A percentile compares a stretch with the other conserved stretches of the same genome.
Evolutionary conservation across 2,797 vertebrate genomes (phyloP).

Genomic region (Chromobotia macracanthus): DNA sequence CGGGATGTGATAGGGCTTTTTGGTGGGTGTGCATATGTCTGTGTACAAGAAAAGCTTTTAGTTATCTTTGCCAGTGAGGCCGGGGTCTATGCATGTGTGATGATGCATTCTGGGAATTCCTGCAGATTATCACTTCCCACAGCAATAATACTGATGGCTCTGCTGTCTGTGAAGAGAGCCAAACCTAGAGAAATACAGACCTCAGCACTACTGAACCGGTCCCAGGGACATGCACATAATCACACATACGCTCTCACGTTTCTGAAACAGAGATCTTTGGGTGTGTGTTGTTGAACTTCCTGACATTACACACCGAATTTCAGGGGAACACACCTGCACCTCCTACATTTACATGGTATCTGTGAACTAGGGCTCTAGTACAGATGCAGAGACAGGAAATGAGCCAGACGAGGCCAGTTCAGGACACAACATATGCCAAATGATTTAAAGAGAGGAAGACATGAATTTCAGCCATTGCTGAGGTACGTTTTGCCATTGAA

Average conservation of each 20-base stretch:
- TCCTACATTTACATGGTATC: slow-evolving; percentile 16
- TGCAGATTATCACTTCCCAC: slow-evolving; percentile 43
- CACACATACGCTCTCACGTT: background rate
- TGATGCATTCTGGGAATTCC: slow-evolving; percentile 49
- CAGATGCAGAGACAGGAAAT: slow-evolving; percentile 24
- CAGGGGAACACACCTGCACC: slow-evolving; percentile 22
- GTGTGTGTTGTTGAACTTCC: background rate
- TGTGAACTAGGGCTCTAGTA: background rate
- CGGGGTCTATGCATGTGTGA: slow-evolving; percentile 17
- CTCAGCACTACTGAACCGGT: background rate
- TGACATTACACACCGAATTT: background rate
- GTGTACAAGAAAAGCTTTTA: background rate
- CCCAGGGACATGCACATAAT: background rate
- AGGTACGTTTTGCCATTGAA: background rate
- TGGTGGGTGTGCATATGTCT: background rate
- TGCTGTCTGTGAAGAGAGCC: slow-evolving; percentile 13
- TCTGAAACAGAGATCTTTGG: background rate
- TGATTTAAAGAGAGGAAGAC: slow-evolving; percentile 9
- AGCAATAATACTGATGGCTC: slow-evolving; percentile 44
- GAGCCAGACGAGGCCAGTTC: slow-evolving; percentile 23
- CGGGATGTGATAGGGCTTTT: slow-evolving; percentile 4
- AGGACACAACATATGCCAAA: slow-evolving; percentile 16
- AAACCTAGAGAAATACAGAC: slow-evolving; percentile 26
- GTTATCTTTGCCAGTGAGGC: slow-evolving; percentile 28
- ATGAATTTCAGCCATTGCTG: background rate